These are phyloP conservation scores for Hypomesus transpacificus DNA, from an alignment of 2,113 vertebrate species.

Conservation along the genomic window DNA sequence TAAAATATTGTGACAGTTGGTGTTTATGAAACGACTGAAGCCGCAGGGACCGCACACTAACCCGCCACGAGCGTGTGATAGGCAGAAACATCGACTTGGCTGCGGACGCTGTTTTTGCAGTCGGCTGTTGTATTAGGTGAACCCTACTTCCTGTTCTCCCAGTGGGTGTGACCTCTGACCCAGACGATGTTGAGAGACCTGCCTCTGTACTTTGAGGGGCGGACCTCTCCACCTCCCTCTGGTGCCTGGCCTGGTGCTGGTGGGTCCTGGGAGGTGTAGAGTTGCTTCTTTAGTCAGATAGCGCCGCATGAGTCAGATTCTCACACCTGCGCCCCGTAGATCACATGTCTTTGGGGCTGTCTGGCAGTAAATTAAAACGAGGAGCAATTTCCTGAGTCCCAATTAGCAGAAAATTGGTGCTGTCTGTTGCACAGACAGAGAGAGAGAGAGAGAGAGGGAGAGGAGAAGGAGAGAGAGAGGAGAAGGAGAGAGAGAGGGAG, in stretches of 20 bases:
- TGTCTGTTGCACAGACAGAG: constrained; percentile 63
- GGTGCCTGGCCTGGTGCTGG: background rate
- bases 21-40: background rate
- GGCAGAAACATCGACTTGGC: background rate
- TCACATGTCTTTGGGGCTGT: constrained; percentile 70
- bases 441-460: background rate
- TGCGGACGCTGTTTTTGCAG: no score
- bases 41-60: background rate
- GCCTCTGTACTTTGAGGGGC: no score
- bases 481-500: background rate
- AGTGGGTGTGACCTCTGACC: no score
- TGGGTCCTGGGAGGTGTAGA: background rate
- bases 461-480: background rate
- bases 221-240: constrained; percentile 30
- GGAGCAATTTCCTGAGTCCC: constrained; percentile 75
- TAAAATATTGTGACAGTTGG: constrained; percentile 67
- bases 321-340: constrained; percentile 59
- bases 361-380: constrained; percentile 72
- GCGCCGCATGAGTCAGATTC: constrained; percentile 19
- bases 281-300: background rate
- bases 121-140: no score
- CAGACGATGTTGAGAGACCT: no score
- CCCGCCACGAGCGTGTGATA: background rate
- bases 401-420: constrained; percentile 78
- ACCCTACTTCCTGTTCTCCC: no score